Evolutionary conservation across 2,113 vertebrate species (phyloP), one percentile per base, ranked within the genome.

Genomic region (Otocyon megalotis): DNA sequence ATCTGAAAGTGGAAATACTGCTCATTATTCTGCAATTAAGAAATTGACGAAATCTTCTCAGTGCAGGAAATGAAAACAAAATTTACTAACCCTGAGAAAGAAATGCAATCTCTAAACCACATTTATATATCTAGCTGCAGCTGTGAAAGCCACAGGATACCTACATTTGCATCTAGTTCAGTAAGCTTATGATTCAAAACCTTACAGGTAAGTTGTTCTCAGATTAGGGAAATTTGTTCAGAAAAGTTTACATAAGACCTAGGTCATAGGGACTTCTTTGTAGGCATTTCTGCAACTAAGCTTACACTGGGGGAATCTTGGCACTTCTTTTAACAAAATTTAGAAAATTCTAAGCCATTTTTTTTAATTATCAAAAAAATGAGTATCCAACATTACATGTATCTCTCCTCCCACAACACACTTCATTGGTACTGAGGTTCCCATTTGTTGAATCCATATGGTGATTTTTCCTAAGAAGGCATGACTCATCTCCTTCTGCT

Each of bases 131-230:
- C 95, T 97, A 96, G 94, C 96, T 87, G 96, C 98, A 98, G 98
- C 98, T 98, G 97, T 98, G 95, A 96, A 96, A 97, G 53, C 98
- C 97, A 92, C 92, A 24, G 98, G 98, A 97, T 97, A 97, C 92
- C 97, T 98, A 95, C 48, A 96, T 96, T 98, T 97, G 95, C 98
- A 97, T 97, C 98, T 98, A 98, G 79, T 92, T 97, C 97, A 97
- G 95, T 97, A 97, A 97, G 96, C 90, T 97, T 89, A 67, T 37
- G 93, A 96, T 67, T 58, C 60, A 96, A 96, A 97, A 97, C 35
- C 93, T 97, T 88, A 92, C 93, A 98, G 97, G 98, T 98, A 97
- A 94, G 90, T 89, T 19, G 89, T 96, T 97, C 93, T 85, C 58
- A 54, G 94, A 83, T 81, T 88, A 84, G 28, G 19, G 43, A 35